Conservation (phyloP, 2,888 invertebrate genomes). For the Allygus modestus region DNA sequence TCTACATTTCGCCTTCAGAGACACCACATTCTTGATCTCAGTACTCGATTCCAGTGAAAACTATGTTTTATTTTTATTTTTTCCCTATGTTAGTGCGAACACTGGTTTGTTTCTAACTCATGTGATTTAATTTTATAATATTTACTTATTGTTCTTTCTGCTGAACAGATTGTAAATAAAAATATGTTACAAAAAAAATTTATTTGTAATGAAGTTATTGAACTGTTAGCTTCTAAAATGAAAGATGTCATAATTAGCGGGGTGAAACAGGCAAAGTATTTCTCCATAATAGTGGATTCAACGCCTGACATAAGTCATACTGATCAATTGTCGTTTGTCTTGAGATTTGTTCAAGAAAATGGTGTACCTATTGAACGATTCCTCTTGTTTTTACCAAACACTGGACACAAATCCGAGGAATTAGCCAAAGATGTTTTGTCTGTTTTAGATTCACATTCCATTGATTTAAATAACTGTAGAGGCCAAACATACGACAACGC, state of each 20-base stretch:
- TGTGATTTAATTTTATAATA: no score
- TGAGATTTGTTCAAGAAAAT: conserved; percentile 59
- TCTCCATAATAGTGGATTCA: conserved; percentile 59
- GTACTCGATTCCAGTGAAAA: no score
- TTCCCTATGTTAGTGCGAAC: no score
- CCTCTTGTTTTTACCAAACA: conserved; percentile 56
- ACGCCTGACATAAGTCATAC: conserved; percentile 48
- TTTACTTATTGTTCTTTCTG: no score
- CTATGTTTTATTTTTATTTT: no score
- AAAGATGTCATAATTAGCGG: conserved; percentile 59
- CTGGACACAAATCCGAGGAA: conserved; percentile 54
- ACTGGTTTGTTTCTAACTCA: no score
- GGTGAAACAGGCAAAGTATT: conserved; percentile 57
- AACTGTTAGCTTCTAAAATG: conserved; percentile 59
- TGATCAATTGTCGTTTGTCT: conserved; percentile 61
- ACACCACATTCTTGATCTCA: no score
- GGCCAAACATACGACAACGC: conserved; percentile 70
- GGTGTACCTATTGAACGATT: conserved; percentile 58
- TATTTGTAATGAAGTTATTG: conserved; percentile 56
- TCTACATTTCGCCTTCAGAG: no score
- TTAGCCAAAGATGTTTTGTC: conserved; percentile 43
- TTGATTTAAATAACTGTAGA: conserved; percentile 24
- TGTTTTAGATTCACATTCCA: conserved; percentile 37
- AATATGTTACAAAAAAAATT: no score
- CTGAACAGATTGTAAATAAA: no score